A percentile compares a stretch with the other conserved stretches of the same genome.
Conservation (phyloP, 2,888 invertebrate species). For the Drosophila melanosoma region DNA sequence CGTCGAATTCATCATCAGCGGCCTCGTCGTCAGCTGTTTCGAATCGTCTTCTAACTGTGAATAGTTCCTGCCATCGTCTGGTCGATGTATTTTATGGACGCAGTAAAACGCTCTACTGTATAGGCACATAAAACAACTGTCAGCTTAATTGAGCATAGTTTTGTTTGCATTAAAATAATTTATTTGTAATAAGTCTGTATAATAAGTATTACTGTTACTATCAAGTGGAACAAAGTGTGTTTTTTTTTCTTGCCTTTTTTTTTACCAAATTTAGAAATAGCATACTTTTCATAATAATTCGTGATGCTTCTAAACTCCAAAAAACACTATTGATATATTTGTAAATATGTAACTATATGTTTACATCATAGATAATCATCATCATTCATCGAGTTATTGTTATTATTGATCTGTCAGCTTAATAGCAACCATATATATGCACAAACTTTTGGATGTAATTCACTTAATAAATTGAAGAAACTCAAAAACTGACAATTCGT, state of each 20-base stretch:
- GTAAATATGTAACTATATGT: slow-evolving; percentile 20
- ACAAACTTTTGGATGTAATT: slow-evolving; percentile 10
- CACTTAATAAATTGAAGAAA: slow-evolving; percentile 20
- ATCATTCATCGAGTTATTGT: not conserved
- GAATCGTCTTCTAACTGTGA: slow-evolving; percentile 78
- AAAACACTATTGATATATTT: slow-evolving; percentile 18
- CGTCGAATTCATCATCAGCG: slow-evolving; percentile 53
- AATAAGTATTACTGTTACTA: slow-evolving; percentile 80
- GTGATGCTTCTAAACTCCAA: slow-evolving; percentile 41
- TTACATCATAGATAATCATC: slow-evolving; percentile 26
- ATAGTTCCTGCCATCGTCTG: slow-evolving; percentile 81
- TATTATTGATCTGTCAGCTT: slow-evolving; percentile 10
- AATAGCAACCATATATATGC: slow-evolving; percentile 11
- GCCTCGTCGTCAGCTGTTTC: slow-evolving; percentile 74
- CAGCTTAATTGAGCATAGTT: slow-evolving; percentile 35
- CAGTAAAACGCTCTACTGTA: slow-evolving; percentile 79
- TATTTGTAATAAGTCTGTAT: slow-evolving; percentile 78
- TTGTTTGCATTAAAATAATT: slow-evolving; percentile 76
- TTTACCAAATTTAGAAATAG: slow-evolving; percentile 31
- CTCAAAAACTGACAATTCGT: slow-evolving; percentile 4
- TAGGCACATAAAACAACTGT: slow-evolving; percentile 71
- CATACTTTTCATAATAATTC: slow-evolving; percentile 30
- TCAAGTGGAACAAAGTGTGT: slow-evolving; percentile 62
- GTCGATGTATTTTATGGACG: slow-evolving; percentile 81
- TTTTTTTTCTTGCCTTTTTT: slow-evolving; percentile 40